Percentiles rank a stretch among this genome's conserved stretches.
phyloP scores from a whole-genome alignment of 2,888 invertebrate genomes.

The Nysson spinosus region DNA sequence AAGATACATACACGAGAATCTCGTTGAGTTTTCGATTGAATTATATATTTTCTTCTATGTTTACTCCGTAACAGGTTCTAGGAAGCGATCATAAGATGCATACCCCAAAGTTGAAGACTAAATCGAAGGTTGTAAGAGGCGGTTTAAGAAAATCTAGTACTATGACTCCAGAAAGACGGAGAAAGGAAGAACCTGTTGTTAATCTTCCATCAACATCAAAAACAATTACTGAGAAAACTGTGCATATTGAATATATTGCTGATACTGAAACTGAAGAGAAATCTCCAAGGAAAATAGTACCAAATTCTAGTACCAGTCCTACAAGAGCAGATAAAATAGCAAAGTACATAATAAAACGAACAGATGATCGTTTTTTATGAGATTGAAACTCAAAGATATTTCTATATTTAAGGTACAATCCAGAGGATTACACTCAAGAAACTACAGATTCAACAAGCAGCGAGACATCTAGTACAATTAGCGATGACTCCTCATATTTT shows the following conservation, averaged over 20 bases:
- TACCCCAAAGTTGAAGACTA: constrained; percentile 4
- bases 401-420: constrained; percentile 65
- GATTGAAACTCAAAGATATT: constrained; percentile 1
- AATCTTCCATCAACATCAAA: neutral
- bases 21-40: too few relatives aligned
- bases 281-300: constrained; percentile 48
- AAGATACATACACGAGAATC: neutral
- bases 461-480: constrained; percentile 63
- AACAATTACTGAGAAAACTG: neutral
- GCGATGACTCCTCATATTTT: constrained; percentile 73
- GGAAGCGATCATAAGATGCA: constrained; percentile 13
- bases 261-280: constrained; percentile 24
- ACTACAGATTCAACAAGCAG: constrained; percentile 60
- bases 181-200: constrained; percentile 1
- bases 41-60: too few relatives aligned
- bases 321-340: constrained; percentile 62
- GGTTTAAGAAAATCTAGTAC: neutral
- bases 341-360: constrained; percentile 48
- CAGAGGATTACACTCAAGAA: constrained; percentile 67
- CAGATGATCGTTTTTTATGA: neutral
- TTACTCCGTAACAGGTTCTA: constrained; percentile 1
- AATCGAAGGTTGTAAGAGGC: neutral
- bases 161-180: constrained; percentile 1
- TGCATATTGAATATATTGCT: neutral
- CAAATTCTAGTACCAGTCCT: constrained; percentile 51